phyloP scores from a whole-genome alignment of 2,113 vertebrate species.

The Pica pica region DNA sequence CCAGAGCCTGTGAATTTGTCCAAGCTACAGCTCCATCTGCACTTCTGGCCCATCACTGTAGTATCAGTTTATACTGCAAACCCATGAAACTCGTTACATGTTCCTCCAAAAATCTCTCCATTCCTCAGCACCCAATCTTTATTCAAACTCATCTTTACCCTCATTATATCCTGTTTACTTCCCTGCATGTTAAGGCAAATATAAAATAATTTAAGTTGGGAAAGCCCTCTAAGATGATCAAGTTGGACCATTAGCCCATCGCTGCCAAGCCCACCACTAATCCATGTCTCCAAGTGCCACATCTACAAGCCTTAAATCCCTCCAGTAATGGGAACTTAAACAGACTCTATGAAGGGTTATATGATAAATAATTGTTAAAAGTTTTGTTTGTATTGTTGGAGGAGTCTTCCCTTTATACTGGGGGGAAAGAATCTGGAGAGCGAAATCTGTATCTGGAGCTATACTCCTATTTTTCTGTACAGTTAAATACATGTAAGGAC shows the following conservation, averaged over 20 bases:
- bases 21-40: background rate
- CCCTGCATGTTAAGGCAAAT: background rate
- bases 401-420: background rate
- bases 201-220: background rate
- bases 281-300: background rate
- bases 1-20: background rate
- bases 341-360: background rate
- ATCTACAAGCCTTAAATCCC: background rate
- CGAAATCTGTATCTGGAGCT: background rate
- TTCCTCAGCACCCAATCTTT: background rate
- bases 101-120: background rate
- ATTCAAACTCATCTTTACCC: background rate
- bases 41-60: background rate
- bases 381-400: background rate
- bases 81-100: background rate
- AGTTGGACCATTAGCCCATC: background rate
- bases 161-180: accelerated
- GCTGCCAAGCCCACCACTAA: background rate
- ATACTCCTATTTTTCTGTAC: background rate
- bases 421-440: background rate
- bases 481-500: background rate
- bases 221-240: background rate
- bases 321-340: too few relatives aligned
- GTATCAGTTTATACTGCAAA: background rate
- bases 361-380: background rate